These are phyloP conservation scores for Pagetopsis macropterus DNA, from an alignment of 2,797 vertebrate genomes.

Conservation along the genomic window DNA sequence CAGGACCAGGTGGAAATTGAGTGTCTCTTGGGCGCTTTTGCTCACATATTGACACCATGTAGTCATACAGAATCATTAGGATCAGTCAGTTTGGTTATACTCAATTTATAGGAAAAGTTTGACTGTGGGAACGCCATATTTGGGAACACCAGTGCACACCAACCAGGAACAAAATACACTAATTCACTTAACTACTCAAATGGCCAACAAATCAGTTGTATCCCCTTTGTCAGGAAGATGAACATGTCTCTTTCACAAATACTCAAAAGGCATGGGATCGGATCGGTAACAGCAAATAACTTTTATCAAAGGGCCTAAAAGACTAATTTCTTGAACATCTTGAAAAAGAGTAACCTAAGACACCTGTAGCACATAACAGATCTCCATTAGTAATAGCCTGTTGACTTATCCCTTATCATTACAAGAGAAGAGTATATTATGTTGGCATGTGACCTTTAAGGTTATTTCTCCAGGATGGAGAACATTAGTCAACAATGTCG, in stretches of 20 bases:
- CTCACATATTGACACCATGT: no score
- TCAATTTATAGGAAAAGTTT: no score
- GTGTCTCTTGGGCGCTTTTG: no score
- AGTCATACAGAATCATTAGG: background rate
- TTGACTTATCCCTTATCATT: background rate
- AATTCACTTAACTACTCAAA: background rate
- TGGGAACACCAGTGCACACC: background rate
- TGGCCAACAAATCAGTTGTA: background rate
- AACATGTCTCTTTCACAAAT: no score
- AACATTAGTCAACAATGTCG: conserved; percentile 30
- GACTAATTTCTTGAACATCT: background rate
- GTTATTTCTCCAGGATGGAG: background rate
- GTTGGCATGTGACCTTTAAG: no score
- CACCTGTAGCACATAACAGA: no score
- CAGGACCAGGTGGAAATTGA: background rate
- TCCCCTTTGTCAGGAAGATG: background rate
- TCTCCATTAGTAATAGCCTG: no score
- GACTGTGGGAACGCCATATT: background rate
- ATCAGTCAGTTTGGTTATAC: background rate
- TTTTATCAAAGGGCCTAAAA: background rate
- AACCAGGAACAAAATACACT: background rate
- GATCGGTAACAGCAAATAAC: no score
- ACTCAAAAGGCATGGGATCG: no score
- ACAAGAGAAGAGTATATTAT: no score
- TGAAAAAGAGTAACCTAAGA: background rate